phyloP scores from a whole-genome alignment of 2,888 invertebrate genomes.

The Acanthosepion lycidas region DNA sequence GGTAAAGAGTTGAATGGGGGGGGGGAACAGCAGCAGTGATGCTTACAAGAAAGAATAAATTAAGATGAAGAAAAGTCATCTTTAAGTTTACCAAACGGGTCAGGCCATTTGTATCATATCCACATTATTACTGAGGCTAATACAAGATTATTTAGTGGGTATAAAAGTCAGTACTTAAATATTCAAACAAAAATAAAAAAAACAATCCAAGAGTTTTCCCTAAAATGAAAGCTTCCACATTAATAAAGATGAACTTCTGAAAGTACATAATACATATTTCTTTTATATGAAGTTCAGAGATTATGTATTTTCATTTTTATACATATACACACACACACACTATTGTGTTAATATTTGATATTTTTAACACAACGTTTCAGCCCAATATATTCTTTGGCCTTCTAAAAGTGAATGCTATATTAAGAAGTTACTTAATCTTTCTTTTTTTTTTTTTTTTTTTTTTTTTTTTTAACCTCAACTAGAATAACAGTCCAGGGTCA shows the following conservation, averaged over 20 bases:
- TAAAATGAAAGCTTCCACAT: background rate
- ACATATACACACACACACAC: background rate
- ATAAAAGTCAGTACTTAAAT: background rate
- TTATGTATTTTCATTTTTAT: too few species aligned
- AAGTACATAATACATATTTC: background rate
- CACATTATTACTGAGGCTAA: background rate
- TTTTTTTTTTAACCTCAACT: too few species aligned
- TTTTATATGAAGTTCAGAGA: background rate
- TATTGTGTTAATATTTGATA: background rate
- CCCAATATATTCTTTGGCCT: background rate
- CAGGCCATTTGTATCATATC: background rate
- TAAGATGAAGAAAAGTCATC: background rate
- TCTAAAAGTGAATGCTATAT: background rate
- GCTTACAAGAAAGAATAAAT: background rate
- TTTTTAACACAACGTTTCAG: background rate
- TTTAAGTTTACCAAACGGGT: background rate
- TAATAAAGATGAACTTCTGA: background rate
- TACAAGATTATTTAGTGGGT: background rate
- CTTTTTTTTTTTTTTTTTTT: too few species aligned
- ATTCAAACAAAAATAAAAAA: background rate
- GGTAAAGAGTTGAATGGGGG: background rate
- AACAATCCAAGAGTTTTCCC: background rate
- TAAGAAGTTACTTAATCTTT: too few species aligned
- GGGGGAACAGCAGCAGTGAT: background rate
- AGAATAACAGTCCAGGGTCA: too few species aligned